Evolutionary conservation across 2,797 vertebrate species (phyloP), one percentile per base, ranked within the genome.

Genomic region (Anguilla pacifica): DNA sequence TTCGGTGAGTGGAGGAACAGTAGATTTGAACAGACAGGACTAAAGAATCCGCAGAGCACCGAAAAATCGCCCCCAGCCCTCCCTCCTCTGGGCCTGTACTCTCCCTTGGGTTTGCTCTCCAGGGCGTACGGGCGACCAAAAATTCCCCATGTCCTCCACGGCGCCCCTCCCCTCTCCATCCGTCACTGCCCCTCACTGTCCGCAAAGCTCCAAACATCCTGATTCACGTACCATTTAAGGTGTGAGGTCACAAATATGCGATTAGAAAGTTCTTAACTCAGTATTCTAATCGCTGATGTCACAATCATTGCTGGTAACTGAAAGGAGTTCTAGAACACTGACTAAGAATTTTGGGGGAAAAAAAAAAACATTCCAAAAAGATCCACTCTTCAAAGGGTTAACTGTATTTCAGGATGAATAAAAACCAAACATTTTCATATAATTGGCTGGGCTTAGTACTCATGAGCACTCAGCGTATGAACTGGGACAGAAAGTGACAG

Each of bases 1-100:
- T 87, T 88, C 83, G 89, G 82, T 19, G 53, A 55, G 15, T 57
- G 51, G 3, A 57, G 82, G 53, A 53, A 35, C n/a, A 55, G 88
- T 90, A 88, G 86, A 93, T 90, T 87, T 88, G 88, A 91, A 89
- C 89, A 91, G 92, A 94, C 92, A 91, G 86, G 88, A 3, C 84
- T 70, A 87, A 89, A 86, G 25, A 89, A 61, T 83, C 84, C 83
- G 61, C 53, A 83, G 79, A 88, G 81, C 89, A 74, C 35, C 10
- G 74, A 77, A 9, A 35, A 39, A 77, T 43, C 11, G 10, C 0
- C n/a, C 7, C 25, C 64, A 2, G 31, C 5, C 31, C 31, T 11
- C 70, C 10, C 3, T 6, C 11, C 70, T 11, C 11, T 35, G 39
- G 19, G 39, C 4, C 39, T 10, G 0, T 22, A n/a, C n/a, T n/a